Percentiles rank a stretch among this genome's conserved stretches.
These are phyloP conservation scores for Porites rus DNA, from an alignment of 92 coral and sea anemone genomes.

Conservation along the genomic window DNA sequence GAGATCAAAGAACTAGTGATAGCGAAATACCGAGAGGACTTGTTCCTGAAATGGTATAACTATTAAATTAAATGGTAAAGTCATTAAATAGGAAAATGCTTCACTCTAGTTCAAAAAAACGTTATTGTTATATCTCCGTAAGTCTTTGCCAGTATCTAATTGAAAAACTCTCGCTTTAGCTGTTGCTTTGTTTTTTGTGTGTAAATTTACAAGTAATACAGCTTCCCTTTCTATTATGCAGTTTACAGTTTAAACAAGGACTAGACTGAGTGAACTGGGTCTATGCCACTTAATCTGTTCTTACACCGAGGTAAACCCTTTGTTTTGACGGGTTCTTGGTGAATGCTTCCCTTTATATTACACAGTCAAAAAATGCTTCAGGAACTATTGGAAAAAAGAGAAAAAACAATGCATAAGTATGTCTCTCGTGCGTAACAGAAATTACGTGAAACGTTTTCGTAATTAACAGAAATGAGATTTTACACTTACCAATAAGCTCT, in stretches of 20 bases:
- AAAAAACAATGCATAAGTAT: too few species aligned
- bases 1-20: background rate
- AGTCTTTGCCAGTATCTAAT: background rate
- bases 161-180: background rate
- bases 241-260: background rate
- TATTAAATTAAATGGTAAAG: background rate
- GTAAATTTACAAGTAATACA: slow-evolving; percentile 1
- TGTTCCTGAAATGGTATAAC: slow-evolving; percentile 2
- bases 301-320: too few species aligned
- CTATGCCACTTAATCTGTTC: slow-evolving; percentile 1
- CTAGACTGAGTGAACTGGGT: slow-evolving; percentile 2
- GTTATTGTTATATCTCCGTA: background rate
- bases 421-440: too few species aligned
- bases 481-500: too few species aligned
- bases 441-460: too few species aligned
- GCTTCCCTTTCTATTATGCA: background rate
- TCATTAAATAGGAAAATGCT: background rate
- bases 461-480: too few species aligned
- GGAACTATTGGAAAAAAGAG: too few species aligned
- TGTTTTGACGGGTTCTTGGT: too few species aligned
- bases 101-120: background rate
- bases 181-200: slow-evolving; percentile 1
- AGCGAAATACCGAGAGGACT: background rate
- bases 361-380: too few species aligned
- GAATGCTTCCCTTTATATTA: too few species aligned